Base-by-base conservation (phyloP, 2,888 invertebrate genomes). In the Agrochola lychnidis region DNA sequence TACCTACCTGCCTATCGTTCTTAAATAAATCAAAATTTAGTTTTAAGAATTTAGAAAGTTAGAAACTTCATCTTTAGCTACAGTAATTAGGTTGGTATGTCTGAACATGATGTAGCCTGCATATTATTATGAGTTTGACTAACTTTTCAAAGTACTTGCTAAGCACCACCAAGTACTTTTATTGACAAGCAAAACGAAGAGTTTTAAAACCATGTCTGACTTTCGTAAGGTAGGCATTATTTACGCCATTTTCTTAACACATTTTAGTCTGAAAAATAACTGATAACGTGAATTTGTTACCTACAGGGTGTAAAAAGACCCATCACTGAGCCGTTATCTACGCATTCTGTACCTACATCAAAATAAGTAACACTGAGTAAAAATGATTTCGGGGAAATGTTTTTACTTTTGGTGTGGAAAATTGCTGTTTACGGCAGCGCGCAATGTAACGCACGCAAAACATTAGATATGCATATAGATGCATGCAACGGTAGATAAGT, bases 81-180 rank as follows among this genome's bases (percentile, higher is more conserved):
- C 14, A 22, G 16, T 56, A 67, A 63, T n/a, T 64, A 40, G 22
- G 30, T 30, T 9, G 22, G 19, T 40, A 40, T n/a, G 7, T 14
- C 16, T 45, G n/a, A 25, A 42, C 16, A n/a, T 25, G 25, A 42
- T 30, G 42, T 22, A 63, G 48, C 19, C 12, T 30, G 30, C 30
- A 48, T 22, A 48, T 67, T 67, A 76, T 40, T 67, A 76, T 40
- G 61, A 56, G 16, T 56, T 56, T 56, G 40, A 19, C 2, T 56
- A 73, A 77, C 81, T 77, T 77, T n/a, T 40, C 14, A 77, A 77
- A 77, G 61, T 12, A 22, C 7, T 14, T 45, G 25, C n/a, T 40
- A 25, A 45, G 36, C 30, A 22, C 4, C 22, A 45, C 42, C 25
- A 62, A 80, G 77, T 73, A 61, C 53, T 80, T 72, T 45, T 73